Percentiles rank a stretch among this genome's conserved stretches.
phyloP scores from a whole-genome alignment of 2,113 vertebrate genomes.

The Cephalopterus ornatus region DNA sequence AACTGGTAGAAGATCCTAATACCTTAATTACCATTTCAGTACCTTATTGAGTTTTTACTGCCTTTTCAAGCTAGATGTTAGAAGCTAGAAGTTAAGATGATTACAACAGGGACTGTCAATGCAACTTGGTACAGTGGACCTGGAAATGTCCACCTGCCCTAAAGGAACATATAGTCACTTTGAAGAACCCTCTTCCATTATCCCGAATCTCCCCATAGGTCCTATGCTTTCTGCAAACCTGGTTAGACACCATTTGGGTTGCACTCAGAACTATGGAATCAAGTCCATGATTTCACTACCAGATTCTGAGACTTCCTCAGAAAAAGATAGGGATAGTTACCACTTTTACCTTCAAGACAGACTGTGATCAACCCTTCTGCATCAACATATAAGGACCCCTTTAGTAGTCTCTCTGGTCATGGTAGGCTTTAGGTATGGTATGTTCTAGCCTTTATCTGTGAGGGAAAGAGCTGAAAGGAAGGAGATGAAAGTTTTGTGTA shows the following conservation, averaged over 20 bases:
- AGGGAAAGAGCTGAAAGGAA: background rate
- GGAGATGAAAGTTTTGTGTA: background rate
- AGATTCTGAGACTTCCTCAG: background rate
- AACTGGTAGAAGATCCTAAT: background rate
- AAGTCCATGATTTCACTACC: background rate
- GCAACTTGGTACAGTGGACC: background rate
- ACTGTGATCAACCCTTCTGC: background rate
- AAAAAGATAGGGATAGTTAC: background rate
- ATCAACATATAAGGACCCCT: background rate
- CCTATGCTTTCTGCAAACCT: background rate
- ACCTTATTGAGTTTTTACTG: background rate
- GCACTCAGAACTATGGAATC: background rate
- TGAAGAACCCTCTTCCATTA: background rate
- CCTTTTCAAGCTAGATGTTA: background rate
- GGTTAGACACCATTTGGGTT: background rate
- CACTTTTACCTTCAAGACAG: background rate
- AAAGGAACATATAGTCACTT: background rate
- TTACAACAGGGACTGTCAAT: background rate
- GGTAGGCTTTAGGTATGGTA: background rate
- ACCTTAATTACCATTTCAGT: background rate
- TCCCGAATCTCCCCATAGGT: background rate
- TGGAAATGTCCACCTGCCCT: background rate
- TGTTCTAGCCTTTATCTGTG: background rate
- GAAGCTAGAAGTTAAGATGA: background rate
- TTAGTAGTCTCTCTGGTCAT: background rate